phyloP scores from a whole-genome alignment of 2,797 vertebrate genomes.

The Catostomus latipinnis region DNA sequence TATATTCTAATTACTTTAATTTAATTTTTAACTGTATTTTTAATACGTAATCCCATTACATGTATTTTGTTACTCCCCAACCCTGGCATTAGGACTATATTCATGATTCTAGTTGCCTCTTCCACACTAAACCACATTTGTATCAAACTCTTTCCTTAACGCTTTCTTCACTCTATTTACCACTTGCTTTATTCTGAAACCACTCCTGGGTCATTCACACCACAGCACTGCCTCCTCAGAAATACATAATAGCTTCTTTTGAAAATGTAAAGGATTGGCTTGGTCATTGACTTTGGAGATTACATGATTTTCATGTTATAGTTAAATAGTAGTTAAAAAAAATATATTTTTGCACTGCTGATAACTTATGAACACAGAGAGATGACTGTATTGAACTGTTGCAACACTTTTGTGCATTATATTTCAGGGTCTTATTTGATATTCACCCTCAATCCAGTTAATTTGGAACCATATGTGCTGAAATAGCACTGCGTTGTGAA shows the following conservation, averaged over 20 bases:
- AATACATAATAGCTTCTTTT: not conserved
- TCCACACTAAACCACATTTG: constrained; percentile 49
- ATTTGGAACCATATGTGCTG: no score
- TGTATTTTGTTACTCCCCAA: no score
- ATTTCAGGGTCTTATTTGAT: not conserved
- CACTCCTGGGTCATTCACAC: not conserved
- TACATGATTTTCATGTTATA: not conserved
- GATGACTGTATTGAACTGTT: no score
- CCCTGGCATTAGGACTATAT: constrained; percentile 1
- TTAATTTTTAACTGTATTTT: no score
- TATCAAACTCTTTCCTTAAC: constrained; percentile 44
- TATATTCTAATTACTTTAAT: no score
- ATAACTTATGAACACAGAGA: not conserved
- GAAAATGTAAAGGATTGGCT: constrained; percentile 10
- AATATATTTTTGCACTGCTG: not conserved
- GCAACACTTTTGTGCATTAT: constrained; percentile 2
- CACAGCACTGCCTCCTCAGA: not conserved
- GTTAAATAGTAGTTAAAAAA: not conserved
- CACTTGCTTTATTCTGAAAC: constrained; percentile 24
- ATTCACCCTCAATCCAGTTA: no score
- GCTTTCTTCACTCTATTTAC: not conserved
- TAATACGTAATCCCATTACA: no score
- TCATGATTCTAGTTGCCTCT: constrained; percentile 35
- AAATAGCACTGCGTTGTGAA: no score
- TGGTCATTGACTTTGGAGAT: not conserved